Base-by-base conservation (phyloP, 2,888 invertebrate species). In the Phymatocera aterrima region DNA sequence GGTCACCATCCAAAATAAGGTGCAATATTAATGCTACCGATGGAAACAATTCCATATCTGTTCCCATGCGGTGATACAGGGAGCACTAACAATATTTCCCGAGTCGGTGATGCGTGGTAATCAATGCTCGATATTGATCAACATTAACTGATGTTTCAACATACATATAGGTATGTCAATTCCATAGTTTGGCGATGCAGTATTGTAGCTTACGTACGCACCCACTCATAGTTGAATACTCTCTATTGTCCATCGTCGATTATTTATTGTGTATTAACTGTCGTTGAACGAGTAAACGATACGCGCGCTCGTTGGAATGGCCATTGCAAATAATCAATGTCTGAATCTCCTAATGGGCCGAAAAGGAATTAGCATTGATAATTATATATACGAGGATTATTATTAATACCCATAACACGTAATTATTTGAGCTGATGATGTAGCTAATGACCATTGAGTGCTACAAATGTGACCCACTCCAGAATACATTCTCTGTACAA, bases 341-440 rank as follows among this genome's bases (percentile, higher is more conserved):
- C 54, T 21, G 57, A 31, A 34, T 28, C 68, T 24, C 65, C 68
- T 78, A 78, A 78, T 78, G 78, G 78, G 72, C 78, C 72, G n/a
- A 40, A 65, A 48, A 61, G 57, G 48, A 24, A 68, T 78, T 65
- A 68, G 54, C 68, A 70, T 54, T 78, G 70, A 78, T 78, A 78
- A 78, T 78, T 78, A 78, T n/a, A n/a, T n/a, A n/a, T 78, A 70
- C 24, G 68, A 18, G 78, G 78, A 78, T 78, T 78, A 78, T 78
- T 54, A 68, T 78, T 57, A 65, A 78, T 78, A 78, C 78, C 78
- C 51, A 70, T 78, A 68, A 68, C 37, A 43, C 70, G 37, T 40
- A 78, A 70, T 78, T 57, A 54, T 43, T 70, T 24, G 28, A 51
- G 72, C 37, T 57, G 78, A 68, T 70, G 70, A 78, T 78, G 31